A percentile compares a stretch with the other conserved stretches of the same genome.
phyloP scores from a whole-genome alignment of 1,140 invertebrate genomes.

The Cheumatopsyche charites region DNA sequence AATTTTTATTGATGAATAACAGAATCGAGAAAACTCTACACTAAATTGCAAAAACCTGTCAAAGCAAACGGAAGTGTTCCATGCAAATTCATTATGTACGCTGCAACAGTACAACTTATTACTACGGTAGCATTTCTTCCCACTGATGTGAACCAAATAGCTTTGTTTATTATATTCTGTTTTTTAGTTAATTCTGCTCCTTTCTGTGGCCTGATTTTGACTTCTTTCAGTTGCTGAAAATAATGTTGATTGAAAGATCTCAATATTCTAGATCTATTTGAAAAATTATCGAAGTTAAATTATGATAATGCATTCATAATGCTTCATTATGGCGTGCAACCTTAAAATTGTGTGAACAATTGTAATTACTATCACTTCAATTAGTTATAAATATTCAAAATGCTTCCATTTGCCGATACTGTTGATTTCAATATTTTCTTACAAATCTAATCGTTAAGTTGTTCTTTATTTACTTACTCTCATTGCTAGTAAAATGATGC shows the following conservation, averaged over 20 bases:
- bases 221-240: slow-evolving; percentile 61
- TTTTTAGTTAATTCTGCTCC: slow-evolving; percentile 51
- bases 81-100: slow-evolving; percentile 64
- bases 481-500: slow-evolving; percentile 65
- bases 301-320: too few species aligned
- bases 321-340: too few species aligned
- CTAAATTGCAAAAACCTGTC: slow-evolving; percentile 60
- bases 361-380: too few species aligned
- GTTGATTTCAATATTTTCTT: too few species aligned
- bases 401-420: too few species aligned
- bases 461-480: slow-evolving; percentile 66
- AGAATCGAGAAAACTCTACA: background rate
- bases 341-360: too few species aligned
- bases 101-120: slow-evolving; percentile 70
- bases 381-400: too few species aligned
- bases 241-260: too few species aligned
- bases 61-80: slow-evolving; percentile 66
- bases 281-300: too few species aligned
- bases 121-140: slow-evolving; percentile 79
- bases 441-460: background rate
- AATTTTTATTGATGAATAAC: background rate
- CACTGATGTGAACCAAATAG: slow-evolving; percentile 57
- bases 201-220: slow-evolving; percentile 53
- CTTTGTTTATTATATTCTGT: slow-evolving; percentile 51
- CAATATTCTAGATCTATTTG: too few species aligned